Percentiles rank a stretch among this genome's conserved stretches.
Evolutionary conservation across 2,797 vertebrate species (phyloP).

Genomic region (Gadopsis marmoratus): DNA sequence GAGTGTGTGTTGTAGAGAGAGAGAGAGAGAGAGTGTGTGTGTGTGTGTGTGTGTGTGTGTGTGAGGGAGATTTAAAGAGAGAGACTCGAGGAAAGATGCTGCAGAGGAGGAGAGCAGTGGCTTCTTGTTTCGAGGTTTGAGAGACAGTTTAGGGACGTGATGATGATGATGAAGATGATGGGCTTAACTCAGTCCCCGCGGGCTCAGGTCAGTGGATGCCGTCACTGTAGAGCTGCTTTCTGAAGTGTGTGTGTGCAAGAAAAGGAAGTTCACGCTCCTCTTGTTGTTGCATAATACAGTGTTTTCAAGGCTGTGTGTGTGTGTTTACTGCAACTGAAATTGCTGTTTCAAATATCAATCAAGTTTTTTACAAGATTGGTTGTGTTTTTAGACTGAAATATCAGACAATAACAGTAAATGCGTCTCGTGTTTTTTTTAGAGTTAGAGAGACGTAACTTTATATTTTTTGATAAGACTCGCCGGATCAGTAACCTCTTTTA

Average conservation of each 20-base stretch:
- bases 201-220: slow-evolving; percentile 79
- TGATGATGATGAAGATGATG: slow-evolving; percentile 56
- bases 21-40: not conserved
- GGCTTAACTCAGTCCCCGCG: slow-evolving; percentile 40
- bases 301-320: slow-evolving; percentile 6
- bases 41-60: slow-evolving; percentile 5
- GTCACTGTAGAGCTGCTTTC: not conserved
- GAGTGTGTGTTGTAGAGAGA: not conserved
- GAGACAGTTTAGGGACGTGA: slow-evolving; percentile 4
- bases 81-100: too few relatives aligned
- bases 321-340: not conserved
- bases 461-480: too few relatives aligned
- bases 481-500: too few relatives aligned
- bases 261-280: slow-evolving; percentile 13
- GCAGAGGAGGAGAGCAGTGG: not conserved
- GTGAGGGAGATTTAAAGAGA: slow-evolving; percentile 22
- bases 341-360: too few relatives aligned
- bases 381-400: too few relatives aligned
- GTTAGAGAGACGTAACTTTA: too few relatives aligned
- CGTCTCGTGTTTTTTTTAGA: too few relatives aligned
- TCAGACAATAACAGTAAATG: too few relatives aligned
- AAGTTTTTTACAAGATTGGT: too few relatives aligned
- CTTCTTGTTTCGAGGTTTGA: not conserved
- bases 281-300: slow-evolving; percentile 20
- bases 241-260: slow-evolving; percentile 19